These are phyloP conservation scores for Thalassoma bifasciatum DNA, from an alignment of 2,113 vertebrate genomes.

Conservation along the genomic window DNA sequence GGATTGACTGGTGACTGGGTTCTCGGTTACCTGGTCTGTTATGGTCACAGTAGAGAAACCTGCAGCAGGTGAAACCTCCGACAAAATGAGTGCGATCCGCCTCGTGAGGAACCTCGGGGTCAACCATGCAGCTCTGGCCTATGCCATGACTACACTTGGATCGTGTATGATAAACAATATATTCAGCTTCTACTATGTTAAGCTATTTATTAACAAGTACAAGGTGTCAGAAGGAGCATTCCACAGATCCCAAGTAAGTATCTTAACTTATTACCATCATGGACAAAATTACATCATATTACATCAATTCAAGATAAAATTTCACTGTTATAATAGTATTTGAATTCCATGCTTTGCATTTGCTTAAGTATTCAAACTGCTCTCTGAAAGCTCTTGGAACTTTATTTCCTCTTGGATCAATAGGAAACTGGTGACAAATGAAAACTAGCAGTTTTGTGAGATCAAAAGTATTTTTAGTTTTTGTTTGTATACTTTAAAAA, in stretches of 20 bases:
- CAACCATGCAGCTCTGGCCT: slow-evolving; percentile 85
- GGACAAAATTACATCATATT: no score
- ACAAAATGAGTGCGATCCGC: slow-evolving; percentile 62
- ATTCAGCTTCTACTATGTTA: slow-evolving; percentile 94
- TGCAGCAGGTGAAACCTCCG: background rate
- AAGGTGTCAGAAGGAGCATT: slow-evolving; percentile 89
- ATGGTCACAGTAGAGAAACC: slow-evolving; percentile 32
- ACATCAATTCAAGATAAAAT: no score
- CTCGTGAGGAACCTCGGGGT: slow-evolving; percentile 62
- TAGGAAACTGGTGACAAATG: no score
- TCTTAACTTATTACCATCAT: background rate
- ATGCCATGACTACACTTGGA: slow-evolving; percentile 90
- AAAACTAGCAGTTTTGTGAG: no score
- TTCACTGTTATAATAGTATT: no score
- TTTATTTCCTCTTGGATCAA: no score
- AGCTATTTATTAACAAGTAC: slow-evolving; percentile 90
- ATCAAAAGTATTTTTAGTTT: no score
- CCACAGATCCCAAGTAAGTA: slow-evolving; percentile 88
- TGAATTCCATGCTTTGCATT: no score
- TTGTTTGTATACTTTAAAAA: no score
- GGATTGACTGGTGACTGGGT: background rate
- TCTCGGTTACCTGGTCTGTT: background rate
- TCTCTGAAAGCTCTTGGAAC: no score
- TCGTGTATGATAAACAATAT: slow-evolving; percentile 91
- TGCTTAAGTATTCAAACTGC: no score